Percentiles rank a stretch among this genome's conserved stretches.
phyloP scores from a whole-genome alignment of 2,113 vertebrate genomes.

The Ondatra zibethicus region DNA sequence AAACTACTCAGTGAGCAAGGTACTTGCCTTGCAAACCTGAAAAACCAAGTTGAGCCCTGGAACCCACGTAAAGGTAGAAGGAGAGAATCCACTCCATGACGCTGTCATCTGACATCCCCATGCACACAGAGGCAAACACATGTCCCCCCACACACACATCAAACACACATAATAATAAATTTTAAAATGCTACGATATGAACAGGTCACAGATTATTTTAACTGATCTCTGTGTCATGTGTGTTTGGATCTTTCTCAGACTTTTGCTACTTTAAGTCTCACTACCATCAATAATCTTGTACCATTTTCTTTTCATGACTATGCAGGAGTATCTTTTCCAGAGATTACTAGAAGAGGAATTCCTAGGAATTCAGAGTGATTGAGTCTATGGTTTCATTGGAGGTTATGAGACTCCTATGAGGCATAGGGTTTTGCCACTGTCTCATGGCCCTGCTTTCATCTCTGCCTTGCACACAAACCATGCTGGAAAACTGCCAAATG shows the following conservation, averaged over 20 bases:
- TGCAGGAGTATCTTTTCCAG: not conserved
- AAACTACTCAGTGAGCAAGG: not conserved
- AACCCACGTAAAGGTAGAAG: not conserved
- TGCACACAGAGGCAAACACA: not conserved
- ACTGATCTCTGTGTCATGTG: not conserved
- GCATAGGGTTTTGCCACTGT: not conserved
- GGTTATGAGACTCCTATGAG: not conserved
- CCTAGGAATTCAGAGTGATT: not conserved
- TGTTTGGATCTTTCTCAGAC: not conserved
- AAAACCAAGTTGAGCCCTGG: too few relatives aligned
- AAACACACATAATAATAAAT: not conserved
- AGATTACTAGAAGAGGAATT: not conserved
- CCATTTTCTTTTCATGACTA: not conserved
- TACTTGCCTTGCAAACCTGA: not conserved
- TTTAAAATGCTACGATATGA: not conserved
- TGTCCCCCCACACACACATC: not conserved
- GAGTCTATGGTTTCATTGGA: not conserved
- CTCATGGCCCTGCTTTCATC: not conserved
- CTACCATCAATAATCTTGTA: not conserved
- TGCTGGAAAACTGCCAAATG: conserved; percentile 27
- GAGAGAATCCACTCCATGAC: not conserved
- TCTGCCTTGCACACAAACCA: not conserved
- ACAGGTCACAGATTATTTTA: not conserved
- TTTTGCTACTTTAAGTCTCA: conserved; percentile 16
- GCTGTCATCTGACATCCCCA: not conserved